These are phyloP conservation scores for Luidia sarsii DNA, from an alignment of 53 echinoderm and acorn worm genomes.

Conservation along the genomic window DNA sequence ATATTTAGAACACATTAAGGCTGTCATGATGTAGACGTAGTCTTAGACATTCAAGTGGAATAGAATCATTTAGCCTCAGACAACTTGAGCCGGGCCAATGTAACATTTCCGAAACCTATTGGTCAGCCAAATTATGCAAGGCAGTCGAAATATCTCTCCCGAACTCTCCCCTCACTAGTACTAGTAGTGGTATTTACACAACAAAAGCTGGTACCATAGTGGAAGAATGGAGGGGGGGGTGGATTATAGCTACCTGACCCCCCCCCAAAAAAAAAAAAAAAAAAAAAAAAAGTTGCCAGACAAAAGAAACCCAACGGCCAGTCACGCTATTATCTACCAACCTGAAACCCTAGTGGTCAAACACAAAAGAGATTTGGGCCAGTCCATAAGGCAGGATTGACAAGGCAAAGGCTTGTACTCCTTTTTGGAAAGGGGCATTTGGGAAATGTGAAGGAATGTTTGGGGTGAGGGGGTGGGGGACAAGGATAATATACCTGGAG, in stretches of 20 bases:
- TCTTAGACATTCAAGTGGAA: no score
- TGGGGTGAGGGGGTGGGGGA: neutral
- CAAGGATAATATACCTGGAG: constrained; percentile 22
- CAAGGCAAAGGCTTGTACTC: no score
- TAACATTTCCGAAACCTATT: no score
- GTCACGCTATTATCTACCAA: constrained; percentile 7
- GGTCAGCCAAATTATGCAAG: no score
- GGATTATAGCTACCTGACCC: constrained; percentile 1
- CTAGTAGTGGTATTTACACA: constrained; percentile 27
- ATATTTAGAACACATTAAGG: no score
- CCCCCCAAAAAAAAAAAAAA: no score
- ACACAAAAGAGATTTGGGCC: constrained; percentile 21
- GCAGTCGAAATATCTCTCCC: no score
- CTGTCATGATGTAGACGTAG: no score
- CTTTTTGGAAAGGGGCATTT: neutral
- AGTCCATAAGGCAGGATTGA: no score
- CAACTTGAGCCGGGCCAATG: no score
- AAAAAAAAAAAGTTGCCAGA: constrained; percentile 22
- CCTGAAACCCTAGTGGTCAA: constrained; percentile 9
- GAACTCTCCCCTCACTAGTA: constrained; percentile 14
- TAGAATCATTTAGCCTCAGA: no score
- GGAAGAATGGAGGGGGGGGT: neutral
- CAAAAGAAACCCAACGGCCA: neutral
- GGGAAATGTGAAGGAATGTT: neutral
- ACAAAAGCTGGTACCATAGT: constrained; percentile 18